A percentile compares a stretch with the other conserved stretches of the same genome.
Evolutionary conservation across 2,113 vertebrate genomes (phyloP).

Genomic region (Jaculus jaculus): DNA sequence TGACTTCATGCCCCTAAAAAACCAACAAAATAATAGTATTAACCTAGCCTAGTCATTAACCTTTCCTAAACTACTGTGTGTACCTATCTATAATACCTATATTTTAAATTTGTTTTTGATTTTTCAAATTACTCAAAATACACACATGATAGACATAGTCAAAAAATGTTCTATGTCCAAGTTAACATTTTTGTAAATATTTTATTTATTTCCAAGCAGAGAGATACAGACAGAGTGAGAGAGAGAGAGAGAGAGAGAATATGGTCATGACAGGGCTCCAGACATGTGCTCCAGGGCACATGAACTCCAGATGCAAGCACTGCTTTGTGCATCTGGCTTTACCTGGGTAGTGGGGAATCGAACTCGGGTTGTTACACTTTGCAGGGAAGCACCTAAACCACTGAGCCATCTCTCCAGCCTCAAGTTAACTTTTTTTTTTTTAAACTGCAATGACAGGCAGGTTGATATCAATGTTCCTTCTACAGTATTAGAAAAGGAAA

Average conservation of each 20-base stretch:
- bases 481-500: not conserved
- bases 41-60: not conserved
- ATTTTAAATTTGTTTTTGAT: not conserved
- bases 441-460: not conserved
- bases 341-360: no score
- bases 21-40: not conserved
- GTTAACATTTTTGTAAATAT: not conserved
- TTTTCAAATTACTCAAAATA: slow-evolving; percentile 31
- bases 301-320: no score
- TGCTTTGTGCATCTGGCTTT: no score
- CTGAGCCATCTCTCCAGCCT: no score
- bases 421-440: not conserved
- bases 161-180: not conserved
- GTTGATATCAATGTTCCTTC: not conserved
- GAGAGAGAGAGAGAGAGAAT: no score
- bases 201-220: no score
- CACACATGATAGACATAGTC: not conserved
- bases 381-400: no score
- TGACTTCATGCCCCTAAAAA: not conserved
- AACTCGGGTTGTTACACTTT: no score
- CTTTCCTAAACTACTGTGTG: not conserved
- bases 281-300: no score
- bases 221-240: no score
- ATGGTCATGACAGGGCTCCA: no score
- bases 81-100: not conserved